These are phyloP conservation scores for Cinara cedri DNA, from an alignment of 2,888 invertebrate genomes.

Conservation along the genomic window DNA sequence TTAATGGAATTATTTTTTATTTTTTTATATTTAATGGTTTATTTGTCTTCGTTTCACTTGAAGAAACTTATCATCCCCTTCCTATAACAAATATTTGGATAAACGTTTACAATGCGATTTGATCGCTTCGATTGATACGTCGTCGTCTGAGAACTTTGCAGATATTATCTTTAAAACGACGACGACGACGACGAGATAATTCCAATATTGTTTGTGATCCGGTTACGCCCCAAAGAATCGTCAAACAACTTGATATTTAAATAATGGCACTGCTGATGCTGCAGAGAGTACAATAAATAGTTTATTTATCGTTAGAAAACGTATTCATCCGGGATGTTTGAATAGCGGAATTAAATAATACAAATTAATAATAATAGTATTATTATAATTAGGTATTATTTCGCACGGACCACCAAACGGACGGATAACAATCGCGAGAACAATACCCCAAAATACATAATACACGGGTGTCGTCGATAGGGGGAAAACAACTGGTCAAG, in stretches of 20 bases:
- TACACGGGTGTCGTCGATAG: too few species aligned
- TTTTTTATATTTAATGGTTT: constrained; percentile 29
- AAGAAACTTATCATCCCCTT: constrained; percentile 48
- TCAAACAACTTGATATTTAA: constrained; percentile 36
- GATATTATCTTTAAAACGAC: constrained; percentile 49
- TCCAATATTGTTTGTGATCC: constrained; percentile 40
- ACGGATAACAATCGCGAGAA: too few species aligned
- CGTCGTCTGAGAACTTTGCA: constrained; percentile 52
- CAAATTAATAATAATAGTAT: not conserved
- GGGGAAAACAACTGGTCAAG: too few species aligned
- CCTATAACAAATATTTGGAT: constrained; percentile 56
- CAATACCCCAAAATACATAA: too few species aligned
- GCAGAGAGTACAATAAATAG: not conserved
- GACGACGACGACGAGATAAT: constrained; percentile 38
- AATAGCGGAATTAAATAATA: not conserved
- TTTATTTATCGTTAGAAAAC: not conserved
- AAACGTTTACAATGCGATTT: constrained; percentile 56
- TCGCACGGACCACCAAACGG: too few species aligned
- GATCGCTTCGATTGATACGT: constrained; percentile 57
- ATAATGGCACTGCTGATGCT: constrained; percentile 19
- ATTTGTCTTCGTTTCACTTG: constrained; percentile 56
- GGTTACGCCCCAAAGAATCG: constrained; percentile 39
- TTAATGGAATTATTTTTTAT: constrained; percentile 4
- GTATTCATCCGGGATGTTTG: not conserved
- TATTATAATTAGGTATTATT: too few species aligned